These are phyloP conservation scores for Entelurus aequoreus DNA, from an alignment of 2,113 vertebrate species.

Conservation along the genomic window DNA sequence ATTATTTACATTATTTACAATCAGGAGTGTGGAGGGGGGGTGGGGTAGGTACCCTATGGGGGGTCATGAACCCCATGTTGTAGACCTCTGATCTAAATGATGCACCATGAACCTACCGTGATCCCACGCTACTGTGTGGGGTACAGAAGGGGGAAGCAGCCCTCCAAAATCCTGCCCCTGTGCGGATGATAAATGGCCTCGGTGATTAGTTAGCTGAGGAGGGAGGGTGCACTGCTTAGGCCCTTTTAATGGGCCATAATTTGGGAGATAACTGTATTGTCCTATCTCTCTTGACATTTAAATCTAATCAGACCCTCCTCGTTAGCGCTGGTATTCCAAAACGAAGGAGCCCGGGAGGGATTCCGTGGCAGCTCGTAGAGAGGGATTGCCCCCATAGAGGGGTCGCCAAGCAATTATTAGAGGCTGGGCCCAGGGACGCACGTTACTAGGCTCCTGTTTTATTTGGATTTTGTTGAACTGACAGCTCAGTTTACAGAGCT, in stretches of 20 bases:
- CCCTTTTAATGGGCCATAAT: constrained; percentile 63
- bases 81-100: constrained; percentile 14
- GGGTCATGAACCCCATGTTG: too few species aligned
- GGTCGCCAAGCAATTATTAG: constrained; percentile 29
- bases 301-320: constrained; percentile 65
- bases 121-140: constrained; percentile 39
- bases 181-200: constrained; percentile 61
- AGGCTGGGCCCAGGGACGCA: constrained; percentile 20
- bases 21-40: too few species aligned
- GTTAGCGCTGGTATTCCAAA: constrained; percentile 47
- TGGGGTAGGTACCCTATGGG: too few species aligned
- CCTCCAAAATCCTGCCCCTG: constrained; percentile 45
- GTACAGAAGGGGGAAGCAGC: constrained; percentile 10
- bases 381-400: constrained; percentile 23
- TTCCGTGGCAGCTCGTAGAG: constrained; percentile 27
- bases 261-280: constrained; percentile 70
- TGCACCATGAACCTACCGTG: constrained; percentile 35
- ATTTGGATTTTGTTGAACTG: constrained; percentile 18
- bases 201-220: constrained; percentile 57
- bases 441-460: constrained; percentile 8
- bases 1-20: too few species aligned
- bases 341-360: constrained; percentile 40
- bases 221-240: constrained; percentile 51
- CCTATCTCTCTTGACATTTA: constrained; percentile 65
- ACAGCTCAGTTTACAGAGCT: neutral